phyloP scores from a whole-genome alignment of 2,888 invertebrate species.

The Cryptops parisi region DNA sequence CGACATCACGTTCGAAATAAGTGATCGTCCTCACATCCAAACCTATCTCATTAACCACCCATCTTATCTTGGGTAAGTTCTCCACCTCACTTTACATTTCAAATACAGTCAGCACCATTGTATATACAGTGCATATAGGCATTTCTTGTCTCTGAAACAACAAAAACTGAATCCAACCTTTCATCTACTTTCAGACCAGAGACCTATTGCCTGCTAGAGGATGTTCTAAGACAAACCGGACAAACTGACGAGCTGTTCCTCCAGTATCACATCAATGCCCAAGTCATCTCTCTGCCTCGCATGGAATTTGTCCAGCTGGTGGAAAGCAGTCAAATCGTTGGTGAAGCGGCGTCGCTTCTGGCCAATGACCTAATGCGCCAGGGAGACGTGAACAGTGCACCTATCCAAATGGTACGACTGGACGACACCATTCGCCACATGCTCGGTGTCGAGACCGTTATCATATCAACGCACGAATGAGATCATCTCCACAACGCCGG shows the following conservation, averaged over 20 bases:
- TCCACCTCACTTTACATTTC: neutral
- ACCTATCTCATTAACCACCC: constrained; percentile 41
- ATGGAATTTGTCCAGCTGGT: constrained; percentile 16
- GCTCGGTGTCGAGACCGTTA: constrained; percentile 61
- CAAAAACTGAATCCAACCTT: neutral
- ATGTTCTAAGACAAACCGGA: constrained; percentile 20
- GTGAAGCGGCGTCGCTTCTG: neutral
- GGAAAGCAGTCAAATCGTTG: constrained; percentile 5
- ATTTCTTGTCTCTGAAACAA: too few species aligned
- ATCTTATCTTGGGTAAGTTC: neutral
- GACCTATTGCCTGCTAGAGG: constrained; percentile 21
- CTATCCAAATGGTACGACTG: constrained; percentile 50
- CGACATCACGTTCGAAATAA: constrained; percentile 64
- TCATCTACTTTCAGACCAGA: constrained; percentile 19
- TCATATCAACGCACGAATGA: constrained; percentile 36
- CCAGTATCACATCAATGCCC: constrained; percentile 16
- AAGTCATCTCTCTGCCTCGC: constrained; percentile 18
- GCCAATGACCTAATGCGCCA: neutral
- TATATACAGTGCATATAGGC: too few species aligned
- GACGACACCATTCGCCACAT: constrained; percentile 68
- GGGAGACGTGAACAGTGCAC: neutral
- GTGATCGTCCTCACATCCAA: constrained; percentile 61
- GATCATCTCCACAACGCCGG: too few species aligned
- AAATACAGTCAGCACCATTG: neutral
- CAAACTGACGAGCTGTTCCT: constrained; percentile 20